Percentiles rank a stretch among this genome's conserved stretches.
Evolutionary conservation across 2,888 invertebrate species (phyloP).

Genomic region (Norana najaformis): DNA sequence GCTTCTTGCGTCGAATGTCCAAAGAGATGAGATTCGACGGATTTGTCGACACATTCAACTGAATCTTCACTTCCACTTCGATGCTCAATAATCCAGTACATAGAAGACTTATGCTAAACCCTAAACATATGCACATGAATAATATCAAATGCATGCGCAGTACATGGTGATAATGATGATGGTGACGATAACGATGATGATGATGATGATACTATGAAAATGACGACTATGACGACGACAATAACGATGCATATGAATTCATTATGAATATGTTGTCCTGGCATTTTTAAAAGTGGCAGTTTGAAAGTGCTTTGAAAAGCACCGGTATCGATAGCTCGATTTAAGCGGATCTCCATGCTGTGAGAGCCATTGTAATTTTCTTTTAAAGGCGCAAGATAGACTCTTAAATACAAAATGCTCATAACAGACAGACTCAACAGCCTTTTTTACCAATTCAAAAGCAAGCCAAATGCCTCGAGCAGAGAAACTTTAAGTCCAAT

Average conservation of each 20-base stretch:
- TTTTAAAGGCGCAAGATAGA: background rate
- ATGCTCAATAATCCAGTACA: constrained; percentile 33
- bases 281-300: too few relatives aligned
- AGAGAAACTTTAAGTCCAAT: too few relatives aligned
- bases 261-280: too few relatives aligned
- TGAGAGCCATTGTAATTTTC: background rate
- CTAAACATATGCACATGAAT: constrained; percentile 17
- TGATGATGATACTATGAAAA: too few relatives aligned
- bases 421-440: too few relatives aligned
- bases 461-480: too few relatives aligned
- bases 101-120: constrained; percentile 32
- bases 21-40: constrained; percentile 22
- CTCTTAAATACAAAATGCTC: background rate
- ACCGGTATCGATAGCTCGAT: background rate
- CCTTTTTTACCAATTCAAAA: too few relatives aligned
- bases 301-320: too few relatives aligned
- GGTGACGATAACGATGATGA: background rate
- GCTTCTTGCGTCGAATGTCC: constrained; percentile 31
- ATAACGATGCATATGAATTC: too few relatives aligned
- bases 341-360: background rate
- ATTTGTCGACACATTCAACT: constrained; percentile 14
- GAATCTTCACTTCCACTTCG: constrained; percentile 32
- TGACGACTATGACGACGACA: too few relatives aligned
- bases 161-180: background rate
- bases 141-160: background rate